phyloP scores from a whole-genome alignment of 37 sponge, comb jelly and placozoan species.

The Chondrilla cf. caribensis region DNA sequence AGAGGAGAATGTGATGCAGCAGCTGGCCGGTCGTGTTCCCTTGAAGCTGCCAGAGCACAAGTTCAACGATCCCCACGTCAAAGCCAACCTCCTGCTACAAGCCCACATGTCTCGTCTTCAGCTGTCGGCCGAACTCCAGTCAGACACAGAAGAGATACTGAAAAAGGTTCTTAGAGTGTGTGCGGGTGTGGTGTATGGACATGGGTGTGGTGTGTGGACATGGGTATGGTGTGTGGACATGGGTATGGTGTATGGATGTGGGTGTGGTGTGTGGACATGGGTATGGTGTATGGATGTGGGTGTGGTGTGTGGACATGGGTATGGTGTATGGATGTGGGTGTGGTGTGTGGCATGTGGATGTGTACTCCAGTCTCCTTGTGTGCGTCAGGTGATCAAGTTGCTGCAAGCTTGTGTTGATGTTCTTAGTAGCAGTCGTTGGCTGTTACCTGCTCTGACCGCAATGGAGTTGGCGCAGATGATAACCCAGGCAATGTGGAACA shows the following conservation, averaged over 20 bases:
- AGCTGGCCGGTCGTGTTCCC: constrained; percentile 85
- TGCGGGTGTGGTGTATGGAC: background rate
- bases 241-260: constrained; percentile 3
- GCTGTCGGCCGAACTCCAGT: constrained; percentile 93
- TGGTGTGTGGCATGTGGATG: too few species aligned
- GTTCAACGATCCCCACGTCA: constrained; percentile 90
- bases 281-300: too few species aligned
- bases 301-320: too few species aligned
- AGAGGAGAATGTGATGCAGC: constrained; percentile 85
- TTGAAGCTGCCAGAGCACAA: constrained; percentile 80
- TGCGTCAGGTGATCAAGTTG: constrained; percentile 82
- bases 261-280: background rate
- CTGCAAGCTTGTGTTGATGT: constrained; percentile 99
- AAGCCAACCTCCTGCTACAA: constrained; percentile 95
- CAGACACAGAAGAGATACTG: constrained; percentile 91
- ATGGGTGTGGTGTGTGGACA: background rate
- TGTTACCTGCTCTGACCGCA: constrained; percentile 90
- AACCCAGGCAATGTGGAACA: constrained; percentile 99
- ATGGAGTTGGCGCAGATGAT: constrained; percentile 99
- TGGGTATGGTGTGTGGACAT: background rate
- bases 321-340: too few species aligned
- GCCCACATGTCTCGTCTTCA: constrained; percentile 94
- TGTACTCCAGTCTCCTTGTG: background rate
- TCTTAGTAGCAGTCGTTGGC: constrained; percentile 96
- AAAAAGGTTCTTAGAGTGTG: too few species aligned